Evolutionary conservation across 2,113 vertebrate species (phyloP).

Genomic region (Elachura formosa): DNA sequence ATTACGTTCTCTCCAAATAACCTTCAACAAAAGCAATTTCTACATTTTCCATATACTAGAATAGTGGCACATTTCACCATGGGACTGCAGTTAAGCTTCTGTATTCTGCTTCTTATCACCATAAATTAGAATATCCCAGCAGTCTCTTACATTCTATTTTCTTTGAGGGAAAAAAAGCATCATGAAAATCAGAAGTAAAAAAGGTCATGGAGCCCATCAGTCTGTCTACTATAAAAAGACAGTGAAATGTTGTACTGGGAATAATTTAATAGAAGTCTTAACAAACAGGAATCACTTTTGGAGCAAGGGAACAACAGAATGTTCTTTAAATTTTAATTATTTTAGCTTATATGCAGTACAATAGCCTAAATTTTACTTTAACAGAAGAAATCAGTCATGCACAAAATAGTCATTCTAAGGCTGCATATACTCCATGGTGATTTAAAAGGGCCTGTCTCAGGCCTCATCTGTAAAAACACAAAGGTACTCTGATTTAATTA

Average conservation of each 20-base stretch:
- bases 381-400: neutral
- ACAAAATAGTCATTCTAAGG: neutral
- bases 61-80: neutral
- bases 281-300: neutral
- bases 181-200: constrained; percentile 13
- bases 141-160: neutral
- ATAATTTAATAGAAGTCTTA: neutral
- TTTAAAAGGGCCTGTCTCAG: neutral
- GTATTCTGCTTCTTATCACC: neutral
- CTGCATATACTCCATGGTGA: neutral
- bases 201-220: neutral
- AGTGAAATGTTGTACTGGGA: neutral
- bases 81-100: neutral
- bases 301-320: neutral
- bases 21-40: neutral
- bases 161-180: neutral
- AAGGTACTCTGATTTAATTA: constrained; percentile 2
- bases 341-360: neutral
- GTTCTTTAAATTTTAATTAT: neutral
- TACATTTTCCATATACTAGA: neutral
- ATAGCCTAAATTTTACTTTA: neutral
- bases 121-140: constrained; percentile 22
- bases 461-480: neutral
- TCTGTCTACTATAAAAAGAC: neutral
- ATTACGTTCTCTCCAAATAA: neutral